A percentile compares a stretch with the other conserved stretches of the same genome.
Conservation (phyloP, 1,140 invertebrate genomes). For the Zaprionus inermis region DNA sequence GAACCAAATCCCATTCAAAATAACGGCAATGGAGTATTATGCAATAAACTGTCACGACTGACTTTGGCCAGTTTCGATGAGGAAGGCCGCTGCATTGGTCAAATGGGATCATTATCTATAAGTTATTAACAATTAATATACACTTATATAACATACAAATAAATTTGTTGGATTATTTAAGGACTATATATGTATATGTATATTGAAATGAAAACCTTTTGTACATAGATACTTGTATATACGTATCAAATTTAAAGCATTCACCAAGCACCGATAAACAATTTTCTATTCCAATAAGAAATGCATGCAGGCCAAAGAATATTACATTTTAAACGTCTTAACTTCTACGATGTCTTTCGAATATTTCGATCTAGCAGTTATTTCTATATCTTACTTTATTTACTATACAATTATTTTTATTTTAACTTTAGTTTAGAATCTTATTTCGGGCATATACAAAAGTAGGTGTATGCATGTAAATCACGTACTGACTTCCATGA, state of each 20-base stretch:
- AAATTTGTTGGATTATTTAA: slow-evolving; percentile 60
- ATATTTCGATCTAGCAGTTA: neutral
- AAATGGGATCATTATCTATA: slow-evolving; percentile 91
- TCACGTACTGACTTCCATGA: slow-evolving; percentile 1
- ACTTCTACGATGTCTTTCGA: neutral
- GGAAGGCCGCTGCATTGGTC: slow-evolving; percentile 90
- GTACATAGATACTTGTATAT: slow-evolving; percentile 40
- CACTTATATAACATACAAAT: slow-evolving; percentile 53
- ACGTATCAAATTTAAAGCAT: slow-evolving; percentile 23
- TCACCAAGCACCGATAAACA: slow-evolving; percentile 20
- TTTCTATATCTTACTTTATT: neutral
- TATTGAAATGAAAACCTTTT: slow-evolving; percentile 38
- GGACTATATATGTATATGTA: slow-evolving; percentile 52
- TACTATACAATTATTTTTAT: neutral
- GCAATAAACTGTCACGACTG: slow-evolving; percentile 93
- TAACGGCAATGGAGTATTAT: slow-evolving; percentile 85
- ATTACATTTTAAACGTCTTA: slow-evolving; percentile 8
- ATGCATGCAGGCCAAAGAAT: slow-evolving; percentile 2
- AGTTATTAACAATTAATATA: slow-evolving; percentile 85
- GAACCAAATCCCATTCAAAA: slow-evolving; percentile 84
- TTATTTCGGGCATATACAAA: neutral
- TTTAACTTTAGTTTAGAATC: neutral
- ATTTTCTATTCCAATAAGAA: slow-evolving; percentile 8
- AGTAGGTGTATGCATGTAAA: neutral
- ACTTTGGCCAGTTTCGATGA: slow-evolving; percentile 95